A percentile compares a stretch with the other conserved stretches of the same genome.
phyloP scores from a whole-genome alignment of 2,888 invertebrate genomes.

The Mechanitis messenoides region DNA sequence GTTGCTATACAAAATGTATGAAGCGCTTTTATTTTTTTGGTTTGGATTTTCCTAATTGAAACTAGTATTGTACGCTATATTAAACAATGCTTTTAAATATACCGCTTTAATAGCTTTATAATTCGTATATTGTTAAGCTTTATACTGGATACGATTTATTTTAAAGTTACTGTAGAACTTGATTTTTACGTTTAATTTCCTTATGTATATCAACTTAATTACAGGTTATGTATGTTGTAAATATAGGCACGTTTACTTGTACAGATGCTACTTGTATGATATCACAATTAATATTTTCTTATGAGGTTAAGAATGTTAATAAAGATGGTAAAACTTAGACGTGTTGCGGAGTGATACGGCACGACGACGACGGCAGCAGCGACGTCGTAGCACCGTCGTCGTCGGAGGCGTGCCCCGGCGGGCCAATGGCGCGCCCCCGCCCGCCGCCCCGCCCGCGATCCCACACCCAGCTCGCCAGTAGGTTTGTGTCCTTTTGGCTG shows the following conservation, averaged over 20 bases:
- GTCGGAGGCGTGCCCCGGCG: constrained; percentile 67
- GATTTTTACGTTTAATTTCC: too few species aligned
- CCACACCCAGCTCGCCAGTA: constrained; percentile 71
- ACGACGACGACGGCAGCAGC: constrained; percentile 38
- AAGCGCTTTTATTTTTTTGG: constrained; percentile 2
- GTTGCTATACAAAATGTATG: constrained; percentile 22
- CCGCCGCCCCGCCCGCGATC: constrained; percentile 52
- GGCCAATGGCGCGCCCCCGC: constrained; percentile 68
- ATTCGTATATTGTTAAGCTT: too few species aligned
- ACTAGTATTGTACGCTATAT: neutral
- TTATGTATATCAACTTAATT: too few species aligned
- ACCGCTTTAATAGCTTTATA: constrained; percentile 4
- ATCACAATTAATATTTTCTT: neutral
- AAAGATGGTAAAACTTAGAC: constrained; percentile 40
- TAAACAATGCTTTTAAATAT: too few species aligned
- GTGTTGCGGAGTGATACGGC: constrained; percentile 40
- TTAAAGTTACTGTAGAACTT: too few species aligned
- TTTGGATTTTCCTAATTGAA: constrained; percentile 5
- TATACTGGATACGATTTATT: too few species aligned
- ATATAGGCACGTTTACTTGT: too few species aligned
- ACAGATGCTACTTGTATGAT: too few species aligned
- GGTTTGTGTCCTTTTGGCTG: constrained; percentile 78
- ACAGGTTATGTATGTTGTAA: too few species aligned
- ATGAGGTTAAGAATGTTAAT: neutral
- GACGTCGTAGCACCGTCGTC: constrained; percentile 42